These are phyloP conservation scores for Trinorchestia longiramus DNA, from an alignment of 1,140 invertebrate genomes.

Conservation along the genomic window DNA sequence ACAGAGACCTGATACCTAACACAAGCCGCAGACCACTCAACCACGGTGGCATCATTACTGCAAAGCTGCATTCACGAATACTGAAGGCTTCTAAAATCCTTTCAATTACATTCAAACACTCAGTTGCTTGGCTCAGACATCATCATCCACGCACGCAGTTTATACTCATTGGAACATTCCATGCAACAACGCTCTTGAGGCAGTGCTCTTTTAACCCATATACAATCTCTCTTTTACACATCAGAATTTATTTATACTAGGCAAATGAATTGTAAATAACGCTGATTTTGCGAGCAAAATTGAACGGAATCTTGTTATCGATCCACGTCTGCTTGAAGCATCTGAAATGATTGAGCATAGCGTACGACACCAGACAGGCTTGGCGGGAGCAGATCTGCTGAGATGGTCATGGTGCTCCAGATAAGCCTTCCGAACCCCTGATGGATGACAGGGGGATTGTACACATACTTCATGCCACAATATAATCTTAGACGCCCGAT, in stretches of 20 bases:
- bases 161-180: too few relatives aligned
- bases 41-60: too few relatives aligned
- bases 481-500: background rate
- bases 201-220: too few relatives aligned
- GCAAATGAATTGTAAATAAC: background rate
- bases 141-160: too few relatives aligned
- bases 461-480: background rate
- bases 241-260: background rate
- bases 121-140: too few relatives aligned
- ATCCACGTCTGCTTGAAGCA: background rate
- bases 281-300: background rate
- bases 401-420: background rate
- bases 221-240: background rate
- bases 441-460: background rate
- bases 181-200: too few relatives aligned
- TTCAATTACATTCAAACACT: too few relatives aligned
- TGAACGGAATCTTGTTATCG: background rate
- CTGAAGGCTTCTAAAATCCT: too few relatives aligned
- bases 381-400: background rate
- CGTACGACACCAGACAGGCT: background rate
- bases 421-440: background rate
- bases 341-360: background rate
- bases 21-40: too few relatives aligned
- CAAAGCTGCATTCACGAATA: too few relatives aligned
- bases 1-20: too few relatives aligned